These are phyloP conservation scores for Trochalopteron elliotii DNA, from an alignment of 2,113 vertebrate species.

Conservation along the genomic window DNA sequence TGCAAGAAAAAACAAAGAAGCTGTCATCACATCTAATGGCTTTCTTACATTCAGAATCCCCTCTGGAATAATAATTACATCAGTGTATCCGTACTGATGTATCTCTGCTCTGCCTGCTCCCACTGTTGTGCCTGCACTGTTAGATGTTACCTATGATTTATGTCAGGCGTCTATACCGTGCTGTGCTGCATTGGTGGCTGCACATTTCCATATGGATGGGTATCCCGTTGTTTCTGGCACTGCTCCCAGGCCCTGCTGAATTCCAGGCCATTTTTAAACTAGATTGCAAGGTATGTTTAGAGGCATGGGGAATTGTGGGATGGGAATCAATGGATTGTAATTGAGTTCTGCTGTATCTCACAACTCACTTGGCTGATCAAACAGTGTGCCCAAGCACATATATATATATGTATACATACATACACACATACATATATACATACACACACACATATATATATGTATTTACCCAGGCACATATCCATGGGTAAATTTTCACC, in stretches of 20 bases:
- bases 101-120: constrained; percentile 2
- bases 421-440: too few relatives aligned
- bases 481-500: neutral
- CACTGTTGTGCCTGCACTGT: neutral
- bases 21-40: constrained; percentile 48
- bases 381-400: neutral
- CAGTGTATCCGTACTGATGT: neutral
- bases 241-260: neutral
- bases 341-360: neutral
- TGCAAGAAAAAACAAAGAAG: constrained; percentile 42
- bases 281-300: neutral
- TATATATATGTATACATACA: too few relatives aligned
- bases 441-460: neutral
- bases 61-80: constrained; percentile 51
- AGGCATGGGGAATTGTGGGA: neutral
- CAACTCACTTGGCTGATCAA: neutral
- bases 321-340: neutral
- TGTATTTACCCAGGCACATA: neutral
- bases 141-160: constrained; percentile 27
- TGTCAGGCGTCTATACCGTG: neutral
- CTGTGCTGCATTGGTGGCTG: constrained; percentile 24
- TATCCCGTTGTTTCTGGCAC: neutral
- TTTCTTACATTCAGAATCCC: constrained; percentile 32
- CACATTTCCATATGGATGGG: constrained; percentile 36
- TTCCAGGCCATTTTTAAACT: neutral